Base-by-base conservation (phyloP, 2,797 vertebrate species). In the Lagocephalus sceleratus region DNA sequence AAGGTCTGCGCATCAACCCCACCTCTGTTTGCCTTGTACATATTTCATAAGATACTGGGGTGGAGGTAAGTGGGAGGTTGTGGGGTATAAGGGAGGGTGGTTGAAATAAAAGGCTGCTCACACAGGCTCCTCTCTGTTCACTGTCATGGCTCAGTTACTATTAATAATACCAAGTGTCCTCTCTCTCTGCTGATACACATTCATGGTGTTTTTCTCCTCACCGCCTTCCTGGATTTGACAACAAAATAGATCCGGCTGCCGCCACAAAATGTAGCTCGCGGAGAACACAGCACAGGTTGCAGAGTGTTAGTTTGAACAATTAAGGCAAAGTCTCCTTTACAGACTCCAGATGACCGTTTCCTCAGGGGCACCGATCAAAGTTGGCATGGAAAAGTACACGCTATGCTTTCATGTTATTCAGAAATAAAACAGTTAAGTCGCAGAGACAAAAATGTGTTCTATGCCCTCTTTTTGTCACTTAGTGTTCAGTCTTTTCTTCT, bases 1-100 rank as follows among this genome's bases (percentile, higher is more conserved):
- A 89, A 85, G 82, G 87, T 87, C 89, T 76, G 65, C 70, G 67
- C 88, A 90, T 91, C 90, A 88, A 86, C 88, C 85, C 89, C 89
- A 89, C 89, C 89, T 91, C 90, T 92, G 90, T 92, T 92, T 91
- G 89, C 85, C 63, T 90, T 90, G 87, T 92, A 87, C 90, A 92
- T 91, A 91, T 92, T 92, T 92, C 87, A 92, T 91, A 89, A 88
- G 87, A 86, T 85, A 83, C 68, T 76, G 68, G 83, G 80, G 62
- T 71, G 67, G 78, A 69, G 79, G 73, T 72, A 68, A 61, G 77
- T 71, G 77, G 78, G 65, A 79, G 71, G 79, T 73, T 78, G 79
- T 64, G 79, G 85, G 81, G 63, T 71, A 57, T 78, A 78, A 69
- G 81, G 79, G 78, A 78, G 78, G 73, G 71, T 79, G 79, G 82